Percentiles rank a stretch among this genome's conserved stretches.
These are phyloP conservation scores for Ptychadena robeensis DNA, from an alignment of 2,797 vertebrate species.

Conservation along the genomic window DNA sequence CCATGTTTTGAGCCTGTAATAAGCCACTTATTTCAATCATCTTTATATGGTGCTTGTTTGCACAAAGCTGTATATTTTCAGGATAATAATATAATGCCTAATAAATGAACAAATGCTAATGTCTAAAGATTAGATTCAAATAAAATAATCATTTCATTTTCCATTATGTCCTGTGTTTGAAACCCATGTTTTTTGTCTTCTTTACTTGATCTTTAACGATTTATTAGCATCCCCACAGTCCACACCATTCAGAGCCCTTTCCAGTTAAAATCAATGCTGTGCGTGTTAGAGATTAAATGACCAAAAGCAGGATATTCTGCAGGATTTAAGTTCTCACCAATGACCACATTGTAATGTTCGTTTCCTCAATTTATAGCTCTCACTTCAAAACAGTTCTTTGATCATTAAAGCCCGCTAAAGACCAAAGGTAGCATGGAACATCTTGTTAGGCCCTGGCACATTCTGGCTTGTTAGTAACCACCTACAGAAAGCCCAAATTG, in stretches of 20 bases:
- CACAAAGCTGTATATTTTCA: neutral
- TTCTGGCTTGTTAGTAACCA: constrained; percentile 41
- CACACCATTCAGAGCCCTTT: constrained; percentile 19
- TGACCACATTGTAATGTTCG: constrained; percentile 36
- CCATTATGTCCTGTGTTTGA: neutral
- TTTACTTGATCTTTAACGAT: constrained; percentile 27
- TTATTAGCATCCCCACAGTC: constrained; percentile 34
- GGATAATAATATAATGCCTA: neutral
- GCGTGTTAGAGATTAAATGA: constrained; percentile 40
- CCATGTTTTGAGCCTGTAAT: too few species aligned
- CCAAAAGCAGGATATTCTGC: constrained; percentile 27
- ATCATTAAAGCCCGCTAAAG: constrained; percentile 47
- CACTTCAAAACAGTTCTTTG: constrained; percentile 49
- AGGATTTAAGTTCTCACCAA: constrained; percentile 30
- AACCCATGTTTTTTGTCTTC: neutral
- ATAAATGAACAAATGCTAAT: neutral
- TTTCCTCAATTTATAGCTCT: constrained; percentile 39
- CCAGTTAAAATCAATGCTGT: constrained; percentile 30
- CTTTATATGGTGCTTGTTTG: neutral
- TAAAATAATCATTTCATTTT: neutral
- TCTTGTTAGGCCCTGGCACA: constrained; percentile 25
- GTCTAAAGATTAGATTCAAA: neutral
- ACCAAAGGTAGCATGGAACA: neutral
- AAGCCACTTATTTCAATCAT: too few species aligned
- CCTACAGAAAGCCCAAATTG: constrained; percentile 29